phyloP scores from a whole-genome alignment of 2,888 invertebrate species.

The Onchidella celtica region DNA sequence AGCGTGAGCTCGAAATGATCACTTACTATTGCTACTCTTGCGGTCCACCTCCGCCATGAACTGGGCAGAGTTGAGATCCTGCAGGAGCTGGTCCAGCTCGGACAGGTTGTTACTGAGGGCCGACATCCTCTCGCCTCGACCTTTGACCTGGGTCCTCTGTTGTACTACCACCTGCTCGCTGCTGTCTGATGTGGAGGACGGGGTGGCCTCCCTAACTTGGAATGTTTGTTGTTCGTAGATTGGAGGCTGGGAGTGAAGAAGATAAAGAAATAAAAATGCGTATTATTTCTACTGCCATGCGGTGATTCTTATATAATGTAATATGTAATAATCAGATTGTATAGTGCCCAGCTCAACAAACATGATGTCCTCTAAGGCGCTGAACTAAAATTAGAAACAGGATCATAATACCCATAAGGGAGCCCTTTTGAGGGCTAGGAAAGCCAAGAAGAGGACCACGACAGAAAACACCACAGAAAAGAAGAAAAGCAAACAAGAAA shows the following conservation, averaged over 20 bases:
- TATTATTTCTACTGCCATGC: not conserved
- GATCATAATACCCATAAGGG: too few relatives aligned
- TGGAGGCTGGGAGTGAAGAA: conserved; percentile 63
- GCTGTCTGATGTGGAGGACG: conserved; percentile 24
- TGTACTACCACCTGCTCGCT: not conserved
- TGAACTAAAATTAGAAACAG: too few relatives aligned
- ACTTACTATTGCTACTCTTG: conserved; percentile 48
- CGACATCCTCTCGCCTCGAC: conserved; percentile 62
- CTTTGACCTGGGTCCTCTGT: conserved; percentile 25
- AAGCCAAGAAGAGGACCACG: too few relatives aligned
- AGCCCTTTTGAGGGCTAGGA: too few relatives aligned
- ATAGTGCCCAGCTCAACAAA: too few relatives aligned
- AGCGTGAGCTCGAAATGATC: too few relatives aligned
- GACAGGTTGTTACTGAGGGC: conserved; percentile 87
- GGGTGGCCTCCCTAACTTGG: conserved; percentile 57
- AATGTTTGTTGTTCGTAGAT: conserved; percentile 69
- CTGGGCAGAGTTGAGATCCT: conserved; percentile 89
- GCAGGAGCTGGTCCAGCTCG: conserved; percentile 93
- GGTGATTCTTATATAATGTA: not conserved
- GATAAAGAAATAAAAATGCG: not conserved
- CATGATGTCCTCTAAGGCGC: too few relatives aligned
- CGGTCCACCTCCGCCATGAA: conserved; percentile 78
- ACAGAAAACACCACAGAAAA: too few relatives aligned
- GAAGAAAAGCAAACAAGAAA: too few relatives aligned
- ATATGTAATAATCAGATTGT: too few relatives aligned